Percentiles rank a stretch among this genome's conserved stretches.
Evolutionary conservation across 2,113 vertebrate species (phyloP).

Genomic region (Sphaerodactylus townsendi): DNA sequence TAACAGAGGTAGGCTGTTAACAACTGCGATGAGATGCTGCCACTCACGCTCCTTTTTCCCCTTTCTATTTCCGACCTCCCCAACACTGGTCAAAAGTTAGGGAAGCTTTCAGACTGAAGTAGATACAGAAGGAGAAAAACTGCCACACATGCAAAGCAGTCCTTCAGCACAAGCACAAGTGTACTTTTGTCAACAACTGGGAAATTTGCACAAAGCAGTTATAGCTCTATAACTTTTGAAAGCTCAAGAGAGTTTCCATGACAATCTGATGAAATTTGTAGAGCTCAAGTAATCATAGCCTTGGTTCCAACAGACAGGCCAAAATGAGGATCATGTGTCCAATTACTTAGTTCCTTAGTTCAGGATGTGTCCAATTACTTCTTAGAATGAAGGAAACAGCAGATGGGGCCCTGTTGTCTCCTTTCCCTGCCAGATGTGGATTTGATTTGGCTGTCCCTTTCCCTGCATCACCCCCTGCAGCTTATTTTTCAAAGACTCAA

Average conservation of each 20-base stretch:
- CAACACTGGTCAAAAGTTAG: background rate
- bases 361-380: background rate
- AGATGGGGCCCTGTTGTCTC: background rate
- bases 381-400: background rate
- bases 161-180: background rate
- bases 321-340: background rate
- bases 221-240: background rate
- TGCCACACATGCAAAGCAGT: background rate
- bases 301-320: background rate
- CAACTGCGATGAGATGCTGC: background rate
- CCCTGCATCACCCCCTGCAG: background rate
- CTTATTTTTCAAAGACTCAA: background rate
- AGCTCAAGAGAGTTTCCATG: background rate
- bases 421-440: background rate
- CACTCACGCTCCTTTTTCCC: background rate
- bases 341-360: too few species aligned
- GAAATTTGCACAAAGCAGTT: background rate
- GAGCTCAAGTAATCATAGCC: background rate
- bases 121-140: background rate
- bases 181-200: background rate
- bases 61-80: background rate
- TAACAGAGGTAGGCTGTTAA: background rate
- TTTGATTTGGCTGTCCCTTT: background rate
- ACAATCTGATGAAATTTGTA: background rate
- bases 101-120: background rate